Percentiles rank a stretch among this genome's conserved stretches.
Conservation (phyloP, 2,797 vertebrate species). For the Phrynocephalus forsythii region DNA sequence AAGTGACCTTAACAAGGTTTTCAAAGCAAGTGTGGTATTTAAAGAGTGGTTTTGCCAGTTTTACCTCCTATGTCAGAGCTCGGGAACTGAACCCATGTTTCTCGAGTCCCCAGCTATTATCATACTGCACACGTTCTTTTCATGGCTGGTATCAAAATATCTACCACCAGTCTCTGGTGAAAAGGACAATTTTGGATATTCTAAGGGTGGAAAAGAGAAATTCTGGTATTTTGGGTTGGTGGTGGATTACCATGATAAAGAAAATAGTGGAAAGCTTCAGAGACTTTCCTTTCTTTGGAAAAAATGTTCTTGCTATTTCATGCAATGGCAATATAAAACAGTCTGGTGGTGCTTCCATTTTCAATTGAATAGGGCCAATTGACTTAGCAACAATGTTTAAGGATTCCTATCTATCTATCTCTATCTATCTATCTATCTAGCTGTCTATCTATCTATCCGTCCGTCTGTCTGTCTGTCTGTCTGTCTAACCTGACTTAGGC, state of each 20-base stretch:
- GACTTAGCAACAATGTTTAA: too few species aligned
- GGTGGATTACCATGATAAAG: background rate
- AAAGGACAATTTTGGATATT: background rate
- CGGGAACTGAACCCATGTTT: too few species aligned
- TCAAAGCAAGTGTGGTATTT: too few species aligned
- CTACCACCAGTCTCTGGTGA: background rate
- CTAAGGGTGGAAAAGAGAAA: background rate
- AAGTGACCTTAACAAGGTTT: too few species aligned
- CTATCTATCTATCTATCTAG: too few species aligned
- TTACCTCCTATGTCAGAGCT: too few species aligned
- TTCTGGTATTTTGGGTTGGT: background rate
- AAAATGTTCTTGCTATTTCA: background rate
- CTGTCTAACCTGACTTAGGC: background rate
- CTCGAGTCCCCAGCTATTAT: background rate
- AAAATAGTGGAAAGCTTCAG: background rate
- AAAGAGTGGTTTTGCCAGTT: too few species aligned
- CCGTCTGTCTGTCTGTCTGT: too few species aligned
- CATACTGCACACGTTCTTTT: background rate
- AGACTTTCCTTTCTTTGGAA: background rate
- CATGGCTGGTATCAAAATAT: background rate
- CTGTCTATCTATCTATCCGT: too few species aligned
- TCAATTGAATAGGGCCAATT: background rate
- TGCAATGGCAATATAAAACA: background rate
- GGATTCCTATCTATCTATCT: too few species aligned
- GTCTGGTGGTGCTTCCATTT: background rate